Evolutionary conservation across 2,888 invertebrate genomes (phyloP).

Genomic region (Dione juno): DNA sequence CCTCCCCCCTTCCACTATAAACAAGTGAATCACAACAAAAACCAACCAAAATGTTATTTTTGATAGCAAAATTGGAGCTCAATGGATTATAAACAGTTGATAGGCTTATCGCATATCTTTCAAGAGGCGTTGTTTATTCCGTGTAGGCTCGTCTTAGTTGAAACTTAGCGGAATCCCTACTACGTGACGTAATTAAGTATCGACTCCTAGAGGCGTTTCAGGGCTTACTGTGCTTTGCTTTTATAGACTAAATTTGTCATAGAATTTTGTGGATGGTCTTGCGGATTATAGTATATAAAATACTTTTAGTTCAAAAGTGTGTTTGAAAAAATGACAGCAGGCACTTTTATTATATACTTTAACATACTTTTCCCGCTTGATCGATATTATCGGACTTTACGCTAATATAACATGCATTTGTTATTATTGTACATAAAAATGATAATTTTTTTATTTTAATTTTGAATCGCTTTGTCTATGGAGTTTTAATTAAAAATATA

Average conservation of each 20-base stretch:
- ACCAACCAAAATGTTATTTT: slow-evolving; percentile 3
- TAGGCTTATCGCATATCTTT: slow-evolving; percentile 68
- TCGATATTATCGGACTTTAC: too few species aligned
- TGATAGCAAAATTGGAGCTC: slow-evolving; percentile 13
- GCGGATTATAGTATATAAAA: not conserved
- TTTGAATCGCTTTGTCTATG: too few species aligned
- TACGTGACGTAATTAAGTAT: slow-evolving; percentile 71
- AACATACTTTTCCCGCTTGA: too few species aligned
- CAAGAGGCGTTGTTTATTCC: slow-evolving; percentile 56
- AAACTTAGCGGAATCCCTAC: slow-evolving; percentile 67
- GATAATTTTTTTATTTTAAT: too few species aligned
- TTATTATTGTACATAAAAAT: too few species aligned
- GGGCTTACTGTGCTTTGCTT: slow-evolving; percentile 45
- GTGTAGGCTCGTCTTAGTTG: slow-evolving; percentile 62
- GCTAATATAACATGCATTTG: too few species aligned
- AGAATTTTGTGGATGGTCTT: slow-evolving; percentile 16
- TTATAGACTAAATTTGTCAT: slow-evolving; percentile 36
- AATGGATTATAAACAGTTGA: slow-evolving; percentile 63
- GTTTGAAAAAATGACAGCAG: too few species aligned
- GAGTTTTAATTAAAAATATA: too few species aligned
- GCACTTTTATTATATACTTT: too few species aligned
- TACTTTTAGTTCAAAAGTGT: not conserved
- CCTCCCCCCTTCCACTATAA: too few species aligned
- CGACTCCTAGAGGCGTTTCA: slow-evolving; percentile 50
- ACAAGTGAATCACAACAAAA: not conserved